Evolutionary conservation across 2,797 vertebrate species (phyloP), one percentile per base, ranked within the genome.

Genomic region (Cuniculus paca): DNA sequence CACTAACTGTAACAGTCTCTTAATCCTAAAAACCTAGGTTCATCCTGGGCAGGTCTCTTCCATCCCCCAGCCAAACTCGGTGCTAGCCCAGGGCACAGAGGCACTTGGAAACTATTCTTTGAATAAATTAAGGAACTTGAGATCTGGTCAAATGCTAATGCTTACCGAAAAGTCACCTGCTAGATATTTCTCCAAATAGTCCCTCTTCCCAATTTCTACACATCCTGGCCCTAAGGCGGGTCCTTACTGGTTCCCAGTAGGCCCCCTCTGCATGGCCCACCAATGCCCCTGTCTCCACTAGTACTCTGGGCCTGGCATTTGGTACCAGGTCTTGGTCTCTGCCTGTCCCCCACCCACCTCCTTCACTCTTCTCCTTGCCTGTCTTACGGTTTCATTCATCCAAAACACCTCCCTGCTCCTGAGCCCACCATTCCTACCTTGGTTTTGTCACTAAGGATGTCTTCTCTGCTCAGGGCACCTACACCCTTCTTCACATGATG

Each of bases 221-320:
- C 3, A 0, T 63, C 22, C 2, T 39, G n/a, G 78, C 48, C 56
- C 39, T 7, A 2, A 56, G 4, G n/a, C 2, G 0, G 60, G 34
- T 56, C 70, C 85, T 90, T n/a, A 31, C 5, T 65, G 28, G 2
- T 80, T 80, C 72, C 60, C 85, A 34, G 3, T 1, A 12, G 50
- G 58, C 52, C 5, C 39, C n/a, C 42, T 31, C 68, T 34, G 14
- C 65, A 81, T 50, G 31, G 12, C 78, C 65, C 39, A 13, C 6
- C 24, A 28, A 2, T 45, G 10, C 48, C 34, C 22, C 36, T 26
- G 2, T 14, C 31, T 31, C 10, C 88, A 60, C 48, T 6, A 5
- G 60, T 4, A 2, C 20, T 6, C 34, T n/a, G 3, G 50, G 54
- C 14, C 78, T 20, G 13, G 52, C 2, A 7, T 58, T 75, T 4